These are phyloP conservation scores for Tonatia bakeri DNA, from an alignment of 2,113 vertebrate genomes.

Conservation along the genomic window DNA sequence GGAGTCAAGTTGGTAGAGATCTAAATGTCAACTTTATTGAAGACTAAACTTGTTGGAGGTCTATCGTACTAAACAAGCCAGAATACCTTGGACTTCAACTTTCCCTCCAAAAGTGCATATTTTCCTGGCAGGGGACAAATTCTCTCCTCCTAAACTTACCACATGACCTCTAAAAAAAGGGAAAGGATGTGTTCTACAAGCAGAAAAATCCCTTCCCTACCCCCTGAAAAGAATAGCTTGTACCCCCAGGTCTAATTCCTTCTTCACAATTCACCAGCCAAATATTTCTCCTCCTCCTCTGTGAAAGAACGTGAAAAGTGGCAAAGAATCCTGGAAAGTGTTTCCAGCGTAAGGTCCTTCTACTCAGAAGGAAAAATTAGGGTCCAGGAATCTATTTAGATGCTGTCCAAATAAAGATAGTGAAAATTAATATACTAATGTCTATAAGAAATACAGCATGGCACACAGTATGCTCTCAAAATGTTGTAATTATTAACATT, in stretches of 20 bases:
- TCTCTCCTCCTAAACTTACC: neutral
- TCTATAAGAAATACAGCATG: neutral
- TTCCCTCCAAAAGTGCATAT: neutral
- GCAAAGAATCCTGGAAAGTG: neutral
- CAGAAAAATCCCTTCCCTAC: neutral
- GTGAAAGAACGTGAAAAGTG: neutral
- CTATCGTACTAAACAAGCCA: neutral
- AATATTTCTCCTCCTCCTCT: neutral
- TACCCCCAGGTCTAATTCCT: neutral
- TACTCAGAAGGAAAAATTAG: neutral
- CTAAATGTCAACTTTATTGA: neutral
- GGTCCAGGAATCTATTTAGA: neutral
- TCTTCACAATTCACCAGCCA: neutral
- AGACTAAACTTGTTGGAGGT: neutral
- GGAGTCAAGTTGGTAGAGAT: neutral
- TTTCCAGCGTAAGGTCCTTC: neutral
- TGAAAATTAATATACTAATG: neutral
- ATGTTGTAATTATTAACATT: neutral
- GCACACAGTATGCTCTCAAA: neutral
- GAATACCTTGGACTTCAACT: neutral
- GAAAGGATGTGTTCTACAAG: neutral
- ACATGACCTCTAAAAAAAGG: neutral
- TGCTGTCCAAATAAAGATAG: neutral
- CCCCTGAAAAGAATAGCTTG: neutral
- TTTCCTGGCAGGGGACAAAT: neutral